phyloP scores from a whole-genome alignment of 1,140 invertebrate species.

The Dolichoris vasculosae region DNA sequence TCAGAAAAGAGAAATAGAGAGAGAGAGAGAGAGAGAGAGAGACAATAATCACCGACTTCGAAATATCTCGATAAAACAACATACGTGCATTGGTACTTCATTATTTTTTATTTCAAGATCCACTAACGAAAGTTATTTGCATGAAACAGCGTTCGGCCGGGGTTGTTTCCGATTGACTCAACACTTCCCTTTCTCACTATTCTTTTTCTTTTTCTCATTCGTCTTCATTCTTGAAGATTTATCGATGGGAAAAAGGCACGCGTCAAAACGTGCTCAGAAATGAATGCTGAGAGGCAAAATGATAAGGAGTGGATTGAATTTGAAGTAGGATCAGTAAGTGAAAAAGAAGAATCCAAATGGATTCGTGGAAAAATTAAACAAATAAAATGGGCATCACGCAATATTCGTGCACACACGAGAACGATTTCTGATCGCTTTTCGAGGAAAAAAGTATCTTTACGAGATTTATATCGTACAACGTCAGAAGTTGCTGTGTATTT shows the following conservation, averaged over 20 bases:
- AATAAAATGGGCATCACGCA: slow-evolving; percentile 15
- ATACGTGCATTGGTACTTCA: too few relatives aligned
- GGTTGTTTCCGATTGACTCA: slow-evolving; percentile 31
- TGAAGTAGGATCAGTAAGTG: slow-evolving; percentile 23
- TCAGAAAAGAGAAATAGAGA: neutral
- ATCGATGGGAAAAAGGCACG: slow-evolving; percentile 34
- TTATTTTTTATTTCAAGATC: neutral
- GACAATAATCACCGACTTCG: slow-evolving; percentile 8
- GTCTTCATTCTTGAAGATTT: slow-evolving; percentile 11
- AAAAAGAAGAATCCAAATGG: neutral
- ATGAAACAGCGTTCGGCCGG: slow-evolving; percentile 35
- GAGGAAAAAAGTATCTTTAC: neutral
- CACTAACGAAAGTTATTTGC: slow-evolving; percentile 44
- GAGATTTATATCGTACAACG: slow-evolving; percentile 36
- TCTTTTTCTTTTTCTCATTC: neutral
- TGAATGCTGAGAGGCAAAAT: slow-evolving; percentile 12
- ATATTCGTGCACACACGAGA: neutral
- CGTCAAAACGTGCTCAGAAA: slow-evolving; percentile 38
- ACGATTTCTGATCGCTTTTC: slow-evolving; percentile 3
- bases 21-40: neutral
- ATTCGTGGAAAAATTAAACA: neutral
- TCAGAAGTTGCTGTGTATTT: slow-evolving; percentile 17
- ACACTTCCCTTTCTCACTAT: neutral
- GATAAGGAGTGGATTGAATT: slow-evolving; percentile 27
- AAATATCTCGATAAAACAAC: neutral